These are phyloP conservation scores for Limnephilus lunatus DNA, from an alignment of 2,888 invertebrate genomes.

Conservation along the genomic window DNA sequence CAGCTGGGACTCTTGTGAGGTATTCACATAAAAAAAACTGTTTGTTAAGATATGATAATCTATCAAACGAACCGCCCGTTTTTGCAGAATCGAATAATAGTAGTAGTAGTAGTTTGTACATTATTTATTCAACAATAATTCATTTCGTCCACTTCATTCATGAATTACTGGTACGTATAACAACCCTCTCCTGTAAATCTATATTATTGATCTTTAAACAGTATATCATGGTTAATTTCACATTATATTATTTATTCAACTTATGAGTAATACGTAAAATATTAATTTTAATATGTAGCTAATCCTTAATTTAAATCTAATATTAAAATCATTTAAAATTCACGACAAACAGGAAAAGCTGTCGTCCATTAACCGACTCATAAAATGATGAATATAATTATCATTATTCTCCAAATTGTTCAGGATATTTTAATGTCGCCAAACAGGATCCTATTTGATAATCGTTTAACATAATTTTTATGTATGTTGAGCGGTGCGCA, in stretches of 20 bases:
- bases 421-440: background rate
- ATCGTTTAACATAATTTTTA: background rate
- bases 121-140: no score
- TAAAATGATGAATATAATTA: background rate
- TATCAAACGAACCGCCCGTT: no score
- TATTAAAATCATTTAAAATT: background rate
- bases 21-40: no score
- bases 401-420: background rate
- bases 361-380: background rate
- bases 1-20: no score
- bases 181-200: no score
- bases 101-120: no score
- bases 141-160: no score
- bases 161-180: no score
- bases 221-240: no score
- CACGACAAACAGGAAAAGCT: background rate
- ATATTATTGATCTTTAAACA: no score
- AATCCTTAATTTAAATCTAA: background rate
- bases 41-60: no score
- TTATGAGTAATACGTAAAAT: background rate
- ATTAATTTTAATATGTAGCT: background rate
- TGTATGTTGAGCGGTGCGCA: background rate
- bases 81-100: no score
- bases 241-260: background rate
- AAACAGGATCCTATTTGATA: background rate